Conservation (phyloP, 2,797 vertebrate genomes). For the Danio aesculapii region DNA sequence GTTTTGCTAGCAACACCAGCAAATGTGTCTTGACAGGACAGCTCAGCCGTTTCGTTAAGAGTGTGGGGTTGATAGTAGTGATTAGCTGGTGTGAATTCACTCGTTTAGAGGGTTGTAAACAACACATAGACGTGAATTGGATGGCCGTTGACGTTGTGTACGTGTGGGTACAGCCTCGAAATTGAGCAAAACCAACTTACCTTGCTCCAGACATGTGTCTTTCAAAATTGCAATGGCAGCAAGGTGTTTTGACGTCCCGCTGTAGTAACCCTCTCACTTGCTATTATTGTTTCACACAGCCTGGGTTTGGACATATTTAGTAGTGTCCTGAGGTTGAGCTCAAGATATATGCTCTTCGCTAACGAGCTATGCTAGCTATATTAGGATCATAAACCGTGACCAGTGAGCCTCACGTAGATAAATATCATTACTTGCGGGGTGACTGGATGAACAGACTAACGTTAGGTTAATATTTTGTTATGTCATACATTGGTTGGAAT, state of each 20-base stretch:
- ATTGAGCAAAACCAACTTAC: conserved; percentile 20
- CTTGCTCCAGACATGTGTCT: conserved; percentile 34
- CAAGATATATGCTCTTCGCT: conserved; percentile 38
- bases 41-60: conserved; percentile 20
- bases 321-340: conserved; percentile 26
- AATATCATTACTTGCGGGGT: background rate
- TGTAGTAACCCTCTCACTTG: conserved; percentile 5
- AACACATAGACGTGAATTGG: conserved; percentile 17
- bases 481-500: background rate
- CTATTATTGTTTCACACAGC: conserved; percentile 20
- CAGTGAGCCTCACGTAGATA: conserved; percentile 5
- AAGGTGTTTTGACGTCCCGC: conserved; percentile 16
- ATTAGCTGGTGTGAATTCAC: background rate
- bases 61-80: background rate
- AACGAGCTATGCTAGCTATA: conserved; percentile 47
- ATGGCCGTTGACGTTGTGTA: conserved; percentile 43
- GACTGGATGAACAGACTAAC: background rate
- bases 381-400: conserved; percentile 37
- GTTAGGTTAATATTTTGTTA: background rate
- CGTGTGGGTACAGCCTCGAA: conserved; percentile 11
- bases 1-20: conserved; percentile 45
- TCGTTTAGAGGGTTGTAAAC: conserved; percentile 5
- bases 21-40: conserved; percentile 59
- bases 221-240: conserved; percentile 20
- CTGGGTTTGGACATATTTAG: conserved; percentile 8